These are phyloP conservation scores for Chelonus formosanus DNA, from an alignment of 2,888 invertebrate genomes.

Conservation along the genomic window DNA sequence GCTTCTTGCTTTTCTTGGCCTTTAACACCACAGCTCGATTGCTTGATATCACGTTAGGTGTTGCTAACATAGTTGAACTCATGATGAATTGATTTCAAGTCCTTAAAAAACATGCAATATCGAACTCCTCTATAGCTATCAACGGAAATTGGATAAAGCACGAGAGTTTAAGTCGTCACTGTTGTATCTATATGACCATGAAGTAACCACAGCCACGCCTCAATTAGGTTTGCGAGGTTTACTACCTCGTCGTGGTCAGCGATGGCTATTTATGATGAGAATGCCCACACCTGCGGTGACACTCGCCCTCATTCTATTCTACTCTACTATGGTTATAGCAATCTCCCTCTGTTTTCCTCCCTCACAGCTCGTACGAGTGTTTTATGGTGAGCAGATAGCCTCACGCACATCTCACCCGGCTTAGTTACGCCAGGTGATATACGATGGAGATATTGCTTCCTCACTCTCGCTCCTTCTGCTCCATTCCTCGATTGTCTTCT, in stretches of 20 bases:
- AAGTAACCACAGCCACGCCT: conserved; percentile 54
- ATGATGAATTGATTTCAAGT: conserved; percentile 29
- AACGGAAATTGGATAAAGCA: background rate
- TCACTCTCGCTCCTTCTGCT: conserved; percentile 20
- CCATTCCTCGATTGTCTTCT: conserved; percentile 14
- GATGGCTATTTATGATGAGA: conserved; percentile 61
- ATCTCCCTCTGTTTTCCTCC: conserved; percentile 43
- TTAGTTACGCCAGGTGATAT: conserved; percentile 56
- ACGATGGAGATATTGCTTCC: conserved; percentile 51
- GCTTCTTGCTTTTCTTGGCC: conserved; percentile 10
- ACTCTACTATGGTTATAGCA: conserved; percentile 8
- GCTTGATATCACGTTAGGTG: conserved; percentile 25
- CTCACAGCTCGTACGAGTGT: conserved; percentile 45
- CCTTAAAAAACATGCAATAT: conserved; percentile 15
- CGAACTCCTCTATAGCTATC: conserved; percentile 8
- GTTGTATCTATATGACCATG: background rate
- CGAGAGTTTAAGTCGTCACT: background rate
- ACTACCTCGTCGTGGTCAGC: conserved; percentile 42
- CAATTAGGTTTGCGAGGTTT: conserved; percentile 60
- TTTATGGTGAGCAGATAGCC: conserved; percentile 56
- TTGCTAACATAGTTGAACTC: conserved; percentile 12
- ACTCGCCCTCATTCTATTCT: conserved; percentile 49
- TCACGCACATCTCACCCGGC: conserved; percentile 56
- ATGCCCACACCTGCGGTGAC: conserved; percentile 63
- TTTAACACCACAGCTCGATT: conserved; percentile 22